These are phyloP conservation scores for Halesus radiatus DNA, from an alignment of 1,140 invertebrate genomes.

Conservation along the genomic window DNA sequence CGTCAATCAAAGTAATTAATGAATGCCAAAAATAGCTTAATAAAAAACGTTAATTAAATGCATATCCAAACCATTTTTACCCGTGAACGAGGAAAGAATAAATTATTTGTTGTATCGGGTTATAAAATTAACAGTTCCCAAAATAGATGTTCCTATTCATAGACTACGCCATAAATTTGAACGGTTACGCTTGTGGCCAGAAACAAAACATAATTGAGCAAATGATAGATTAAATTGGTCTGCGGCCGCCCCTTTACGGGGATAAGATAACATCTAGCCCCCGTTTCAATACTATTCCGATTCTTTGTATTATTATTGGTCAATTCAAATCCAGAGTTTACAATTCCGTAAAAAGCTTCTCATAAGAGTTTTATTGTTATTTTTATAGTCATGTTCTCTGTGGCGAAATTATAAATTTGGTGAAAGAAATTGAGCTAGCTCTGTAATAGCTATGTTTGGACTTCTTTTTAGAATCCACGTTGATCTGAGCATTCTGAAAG, in stretches of 20 bases:
- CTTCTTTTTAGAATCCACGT: too few relatives aligned
- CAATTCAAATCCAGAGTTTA: too few relatives aligned
- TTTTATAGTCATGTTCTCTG: neutral
- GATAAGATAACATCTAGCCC: conserved; percentile 22
- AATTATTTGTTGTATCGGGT: neutral
- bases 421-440: too few relatives aligned
- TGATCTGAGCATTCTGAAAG: too few relatives aligned
- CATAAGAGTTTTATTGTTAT: neutral
- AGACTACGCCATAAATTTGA: conserved; percentile 17
- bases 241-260: neutral
- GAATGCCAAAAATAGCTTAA: neutral
- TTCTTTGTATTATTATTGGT: too few relatives aligned
- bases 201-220: neutral
- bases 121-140: neutral
- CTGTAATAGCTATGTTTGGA: too few relatives aligned
- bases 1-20: neutral
- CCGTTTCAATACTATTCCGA: neutral
- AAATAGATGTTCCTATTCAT: conserved; percentile 18
- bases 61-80: neutral
- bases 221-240: conserved; percentile 24
- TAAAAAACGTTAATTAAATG: neutral
- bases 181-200: neutral
- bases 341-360: too few relatives aligned
- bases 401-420: too few relatives aligned
- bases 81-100: neutral